phyloP scores from a whole-genome alignment of 2,888 invertebrate species.

The Chrysolina haemoptera region DNA sequence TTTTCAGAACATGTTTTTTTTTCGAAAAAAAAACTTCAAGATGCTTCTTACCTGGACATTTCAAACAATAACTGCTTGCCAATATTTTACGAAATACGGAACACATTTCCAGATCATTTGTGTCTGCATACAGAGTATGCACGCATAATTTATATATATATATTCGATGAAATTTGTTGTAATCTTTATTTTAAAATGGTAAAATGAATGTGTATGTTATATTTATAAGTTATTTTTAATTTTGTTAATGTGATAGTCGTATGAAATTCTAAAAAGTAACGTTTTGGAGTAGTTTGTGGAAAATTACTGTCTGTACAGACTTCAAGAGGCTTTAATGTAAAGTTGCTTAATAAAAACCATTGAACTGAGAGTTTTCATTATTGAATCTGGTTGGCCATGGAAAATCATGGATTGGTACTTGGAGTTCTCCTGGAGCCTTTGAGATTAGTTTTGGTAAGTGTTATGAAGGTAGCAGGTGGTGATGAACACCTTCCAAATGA shows the following conservation, averaged over 20 bases:
- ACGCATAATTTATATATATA: not conserved
- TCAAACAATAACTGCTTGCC: too few relatives aligned
- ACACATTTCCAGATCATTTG: not conserved
- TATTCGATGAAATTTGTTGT: slow-evolving; percentile 14
- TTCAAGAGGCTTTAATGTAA: slow-evolving; percentile 69
- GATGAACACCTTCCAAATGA: too few relatives aligned
- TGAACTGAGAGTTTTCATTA: slow-evolving; percentile 38
- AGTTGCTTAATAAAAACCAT: slow-evolving; percentile 68
- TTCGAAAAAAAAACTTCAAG: too few relatives aligned
- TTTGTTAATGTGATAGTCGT: slow-evolving; percentile 44
- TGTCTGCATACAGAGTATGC: not conserved
- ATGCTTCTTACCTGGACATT: too few relatives aligned
- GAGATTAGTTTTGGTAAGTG: too few relatives aligned
- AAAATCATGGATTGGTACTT: too few relatives aligned
- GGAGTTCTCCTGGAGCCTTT: too few relatives aligned
- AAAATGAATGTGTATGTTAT: slow-evolving; percentile 34
- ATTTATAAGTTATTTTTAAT: slow-evolving; percentile 33
- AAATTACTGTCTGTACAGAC: slow-evolving; percentile 69
- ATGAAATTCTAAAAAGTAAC: slow-evolving; percentile 46
- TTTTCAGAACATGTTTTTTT: too few relatives aligned
- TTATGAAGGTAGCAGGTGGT: too few relatives aligned
- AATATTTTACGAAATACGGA: too few relatives aligned
- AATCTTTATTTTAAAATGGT: slow-evolving; percentile 11
- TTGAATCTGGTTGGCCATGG: too few relatives aligned
- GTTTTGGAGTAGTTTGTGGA: slow-evolving; percentile 53